Evolutionary conservation across 2,888 invertebrate genomes (phyloP), one percentile per base, ranked within the genome.

Genomic region (Drosophila villosipedis): DNA sequence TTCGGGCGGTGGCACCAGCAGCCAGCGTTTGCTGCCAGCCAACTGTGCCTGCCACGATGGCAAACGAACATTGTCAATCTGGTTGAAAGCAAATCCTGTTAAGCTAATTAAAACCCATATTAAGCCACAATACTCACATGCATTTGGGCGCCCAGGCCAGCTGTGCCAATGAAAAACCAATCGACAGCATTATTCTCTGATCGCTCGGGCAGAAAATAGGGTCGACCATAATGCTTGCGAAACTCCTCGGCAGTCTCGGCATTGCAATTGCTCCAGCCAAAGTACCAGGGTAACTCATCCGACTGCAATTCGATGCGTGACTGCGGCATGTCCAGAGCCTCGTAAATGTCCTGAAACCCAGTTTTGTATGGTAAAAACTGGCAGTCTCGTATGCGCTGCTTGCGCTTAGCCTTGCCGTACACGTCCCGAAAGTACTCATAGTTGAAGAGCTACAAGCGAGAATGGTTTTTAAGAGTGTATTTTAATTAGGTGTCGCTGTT

Each of bases 21-120:
- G 95, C 99, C 99, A 99, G 74, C 95, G 94, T 93, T 99, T 99
- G 83, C 94, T 95, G 0, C 99, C 99, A 61, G 95, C 95, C 58
- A 99, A 94, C 94, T 99, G 99, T 0, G 99, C 99, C 94, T 99
- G 99, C 99, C 99, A 99, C 3, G 99, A 99, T 66, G 98, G 97
- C 93, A 97, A 95, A 60, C 96, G 95, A 59, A 99, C 99, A 74
- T 98, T 97, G 94, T 99, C 99, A 81, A 99, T 96, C 98, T 99
- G 89, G 22, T 19, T 19, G 10, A 43, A 12, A 5, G 28, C 28
- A 58, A 16, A 2, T n/a, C 25, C 16, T 14, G 22, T 22, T 25
- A 57, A 47, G 28, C 19, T 9, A 28, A 55, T 33, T 22, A 63
- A 30, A 53, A 19, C 3, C 14, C 16, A 9, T 3, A 12, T 28